Conservation (phyloP, 2,888 invertebrate genomes). For the Galerucella pusilla region DNA sequence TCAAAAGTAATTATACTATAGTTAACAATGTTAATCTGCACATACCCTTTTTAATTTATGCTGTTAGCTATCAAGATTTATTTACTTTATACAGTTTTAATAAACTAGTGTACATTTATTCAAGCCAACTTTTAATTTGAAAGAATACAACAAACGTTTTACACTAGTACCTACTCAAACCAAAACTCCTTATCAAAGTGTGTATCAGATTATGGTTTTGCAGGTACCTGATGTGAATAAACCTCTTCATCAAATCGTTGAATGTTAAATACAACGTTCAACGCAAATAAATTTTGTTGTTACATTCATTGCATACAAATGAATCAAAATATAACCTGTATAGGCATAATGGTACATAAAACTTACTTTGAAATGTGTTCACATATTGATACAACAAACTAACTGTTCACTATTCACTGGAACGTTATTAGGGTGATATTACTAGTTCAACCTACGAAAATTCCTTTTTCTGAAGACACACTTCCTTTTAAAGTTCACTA, state of each 20-base stretch:
- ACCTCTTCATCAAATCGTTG: constrained; percentile 40
- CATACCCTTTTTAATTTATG: neutral
- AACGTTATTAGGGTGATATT: neutral
- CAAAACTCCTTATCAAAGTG: constrained; percentile 32
- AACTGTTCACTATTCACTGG: neutral
- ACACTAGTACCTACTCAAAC: neutral
- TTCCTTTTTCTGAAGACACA: constrained; percentile 9
- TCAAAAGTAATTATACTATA: too few relatives aligned
- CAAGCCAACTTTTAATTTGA: neutral
- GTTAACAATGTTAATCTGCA: neutral
- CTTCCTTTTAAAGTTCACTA: neutral
- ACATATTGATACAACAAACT: constrained; percentile 37
- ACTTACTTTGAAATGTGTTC: constrained; percentile 33
- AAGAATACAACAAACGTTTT: neutral
- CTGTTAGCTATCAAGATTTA: neutral
- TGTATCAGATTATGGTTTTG: constrained; percentile 38
- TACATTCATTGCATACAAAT: constrained; percentile 44
- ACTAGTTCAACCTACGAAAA: constrained; percentile 13
- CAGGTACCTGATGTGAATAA: constrained; percentile 39
- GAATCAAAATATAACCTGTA: constrained; percentile 42
- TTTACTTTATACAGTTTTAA: neutral
- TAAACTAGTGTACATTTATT: constrained; percentile 1
- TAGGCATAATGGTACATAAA: constrained; percentile 7
- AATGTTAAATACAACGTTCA: constrained; percentile 48
- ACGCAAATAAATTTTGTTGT: constrained; percentile 50